Percentiles rank a stretch among this genome's conserved stretches.
Evolutionary conservation across 1,140 invertebrate species (phyloP).

Genomic region (Drosophila gunungcola): DNA sequence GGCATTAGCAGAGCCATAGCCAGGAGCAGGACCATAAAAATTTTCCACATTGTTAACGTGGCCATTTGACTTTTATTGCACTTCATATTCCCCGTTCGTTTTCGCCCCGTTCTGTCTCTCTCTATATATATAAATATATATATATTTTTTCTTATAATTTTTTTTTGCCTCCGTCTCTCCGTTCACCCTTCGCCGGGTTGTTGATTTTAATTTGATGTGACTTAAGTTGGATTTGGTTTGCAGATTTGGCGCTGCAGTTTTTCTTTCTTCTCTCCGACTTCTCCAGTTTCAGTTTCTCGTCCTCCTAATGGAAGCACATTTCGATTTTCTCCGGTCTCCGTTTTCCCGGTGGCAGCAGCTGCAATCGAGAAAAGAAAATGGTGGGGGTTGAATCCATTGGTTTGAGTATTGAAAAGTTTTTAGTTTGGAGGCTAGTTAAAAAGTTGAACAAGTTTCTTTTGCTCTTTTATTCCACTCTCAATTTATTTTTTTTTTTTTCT

Average conservation of each 20-base stretch:
- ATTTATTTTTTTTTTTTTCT: conserved; percentile 10
- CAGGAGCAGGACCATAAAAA: conserved; percentile 77
- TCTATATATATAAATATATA: not conserved
- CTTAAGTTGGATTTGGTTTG: conserved; percentile 82
- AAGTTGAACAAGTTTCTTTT: conserved; percentile 72
- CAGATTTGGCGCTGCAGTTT: conserved; percentile 70
- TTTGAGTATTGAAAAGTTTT: conserved; percentile 74
- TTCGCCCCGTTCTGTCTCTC: conserved; percentile 15
- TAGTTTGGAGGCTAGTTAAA: conserved; percentile 75
- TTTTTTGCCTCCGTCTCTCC: conserved; percentile 27
- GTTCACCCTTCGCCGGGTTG: conserved; percentile 59
- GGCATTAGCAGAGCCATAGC: conserved; percentile 71
- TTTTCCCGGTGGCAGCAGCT: conserved; percentile 43
- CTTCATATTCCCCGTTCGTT: conserved; percentile 63
- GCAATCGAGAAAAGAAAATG: conserved; percentile 42
- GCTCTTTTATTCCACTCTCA: conserved; percentile 39
- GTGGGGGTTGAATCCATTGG: conserved; percentile 46
- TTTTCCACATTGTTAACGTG: conserved; percentile 84
- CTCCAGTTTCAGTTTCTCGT: conserved; percentile 33
- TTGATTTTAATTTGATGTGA: conserved; percentile 84
- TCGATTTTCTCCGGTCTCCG: conserved; percentile 48
- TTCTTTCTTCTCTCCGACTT: conserved; percentile 21
- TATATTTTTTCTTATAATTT: conserved; percentile 44
- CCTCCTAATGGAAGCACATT: conserved; percentile 62
- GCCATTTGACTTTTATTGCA: conserved; percentile 84